These are phyloP conservation scores for Gymnocypris eckloni DNA, from an alignment of 2,797 vertebrate genomes.

Conservation along the genomic window DNA sequence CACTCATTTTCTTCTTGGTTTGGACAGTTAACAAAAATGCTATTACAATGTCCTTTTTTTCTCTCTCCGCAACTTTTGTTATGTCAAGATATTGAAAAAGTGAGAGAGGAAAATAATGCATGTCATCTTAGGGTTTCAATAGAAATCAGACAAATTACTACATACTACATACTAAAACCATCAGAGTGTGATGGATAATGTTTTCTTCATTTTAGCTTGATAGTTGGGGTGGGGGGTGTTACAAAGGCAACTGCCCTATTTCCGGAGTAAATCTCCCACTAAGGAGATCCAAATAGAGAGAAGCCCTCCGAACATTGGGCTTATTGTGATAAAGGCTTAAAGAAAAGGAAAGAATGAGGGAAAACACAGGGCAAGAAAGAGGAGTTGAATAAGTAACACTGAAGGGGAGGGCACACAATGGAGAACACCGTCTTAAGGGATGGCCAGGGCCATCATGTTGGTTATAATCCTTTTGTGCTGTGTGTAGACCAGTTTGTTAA, in stretches of 20 bases:
- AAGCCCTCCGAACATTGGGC: constrained; percentile 55
- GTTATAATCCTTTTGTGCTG: constrained; percentile 70
- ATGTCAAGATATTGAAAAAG: neutral
- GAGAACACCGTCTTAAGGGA: constrained; percentile 66
- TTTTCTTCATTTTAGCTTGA: constrained; percentile 33
- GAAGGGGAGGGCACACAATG: constrained; percentile 51
- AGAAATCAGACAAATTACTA: neutral
- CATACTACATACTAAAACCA: neutral
- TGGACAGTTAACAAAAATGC: neutral
- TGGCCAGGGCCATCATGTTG: constrained; percentile 59
- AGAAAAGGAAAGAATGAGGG: constrained; percentile 55
- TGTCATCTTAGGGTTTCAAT: neutral
- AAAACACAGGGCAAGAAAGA: constrained; percentile 49
- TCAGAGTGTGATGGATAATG: constrained; percentile 11
- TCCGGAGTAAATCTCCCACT: constrained; percentile 58
- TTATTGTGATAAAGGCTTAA: constrained; percentile 67
- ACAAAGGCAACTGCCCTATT: constrained; percentile 52
- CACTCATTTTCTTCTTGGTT: neutral
- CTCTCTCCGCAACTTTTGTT: neutral
- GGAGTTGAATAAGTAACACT: constrained; percentile 44
- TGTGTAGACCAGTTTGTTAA: constrained; percentile 69
- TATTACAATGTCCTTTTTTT: neutral
- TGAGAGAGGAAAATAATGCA: neutral
- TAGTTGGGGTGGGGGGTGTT: neutral
- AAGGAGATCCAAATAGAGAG: constrained; percentile 58